Evolutionary conservation across 2,888 invertebrate species (phyloP), one percentile per base, ranked within the genome.

Genomic region (Sympetrum striolatum): DNA sequence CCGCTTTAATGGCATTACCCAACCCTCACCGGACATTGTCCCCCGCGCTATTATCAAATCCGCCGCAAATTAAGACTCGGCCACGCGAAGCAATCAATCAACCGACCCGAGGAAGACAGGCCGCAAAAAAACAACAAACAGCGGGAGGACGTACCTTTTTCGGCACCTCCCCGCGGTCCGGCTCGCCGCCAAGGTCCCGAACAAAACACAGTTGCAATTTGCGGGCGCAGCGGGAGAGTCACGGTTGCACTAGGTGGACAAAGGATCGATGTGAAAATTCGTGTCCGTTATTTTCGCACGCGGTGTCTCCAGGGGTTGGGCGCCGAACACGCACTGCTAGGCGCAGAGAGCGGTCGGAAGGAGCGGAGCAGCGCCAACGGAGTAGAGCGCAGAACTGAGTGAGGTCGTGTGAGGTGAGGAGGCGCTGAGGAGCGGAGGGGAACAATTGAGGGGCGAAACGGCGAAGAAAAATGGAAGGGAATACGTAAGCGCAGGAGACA

Each of bases 81-180:
- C 48, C 35, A 35, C 15, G 82, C 58, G 35, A 35, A 60, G 35
- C 82, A 82, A 60, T 82, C 82, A 82, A 82, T 82, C 82, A 82
- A 80, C 80, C 37, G 35, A 37, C 80, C 35, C 18, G 14, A 14
- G 6, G 3, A 14, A 80, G 18, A 35, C 80, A 31, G 37, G 25
- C 37, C 35, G 18, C 35, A 14, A 80, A 25, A 80, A 22, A 18
- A 6, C 8, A 25, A 1, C 31, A 80, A n/a, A 18, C 80, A 5
- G 0, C 15, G 35, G 31, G 35, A 15, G 35, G 8, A 5, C 35
- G 22, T 37, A 80, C 80, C 25, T 35, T 12, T 22, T 18, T 18
- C 10, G 1, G 22, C 80, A 15, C 35, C 10, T 10, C 25, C 22
- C 1, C 64, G 64, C 64, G 64, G 64, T 6, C 22, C 18, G 5